A percentile compares a stretch with the other conserved stretches of the same genome.
Conservation (phyloP, 53 echinoderm and acorn worm genomes). For the Patiria pectinifera region DNA sequence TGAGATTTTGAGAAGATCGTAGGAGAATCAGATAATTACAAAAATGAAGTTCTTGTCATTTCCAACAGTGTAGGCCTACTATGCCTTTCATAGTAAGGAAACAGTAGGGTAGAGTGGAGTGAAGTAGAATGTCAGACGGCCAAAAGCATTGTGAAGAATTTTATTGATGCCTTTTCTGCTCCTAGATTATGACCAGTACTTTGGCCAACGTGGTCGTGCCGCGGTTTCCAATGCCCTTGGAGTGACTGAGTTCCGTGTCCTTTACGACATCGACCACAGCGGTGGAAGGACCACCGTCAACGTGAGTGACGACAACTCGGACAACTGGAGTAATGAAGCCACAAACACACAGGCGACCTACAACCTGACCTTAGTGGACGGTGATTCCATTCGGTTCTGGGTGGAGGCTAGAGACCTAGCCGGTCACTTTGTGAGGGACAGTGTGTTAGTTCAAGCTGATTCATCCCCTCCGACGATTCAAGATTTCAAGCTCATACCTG, state of each 20-base stretch:
- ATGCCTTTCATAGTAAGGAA: too few species aligned
- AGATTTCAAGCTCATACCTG: too few species aligned
- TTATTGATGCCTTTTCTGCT: neutral
- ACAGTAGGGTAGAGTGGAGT: too few species aligned
- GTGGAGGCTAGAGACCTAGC: constrained; percentile 31
- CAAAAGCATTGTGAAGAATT: too few species aligned
- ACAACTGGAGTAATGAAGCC: neutral
- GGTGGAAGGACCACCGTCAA: too few species aligned
- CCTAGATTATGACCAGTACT: constrained; percentile 51
- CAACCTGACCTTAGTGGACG: constrained; percentile 18
- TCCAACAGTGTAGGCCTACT: too few species aligned
- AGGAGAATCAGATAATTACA: too few species aligned
- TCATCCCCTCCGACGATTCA: constrained; percentile 21
- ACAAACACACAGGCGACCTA: constrained; percentile 14
- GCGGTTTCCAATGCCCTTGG: constrained; percentile 49
- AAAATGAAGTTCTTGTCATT: too few species aligned
- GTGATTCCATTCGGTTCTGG: constrained; percentile 54
- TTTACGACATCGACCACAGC: neutral
- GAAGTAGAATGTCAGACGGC: too few species aligned
- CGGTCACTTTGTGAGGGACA: neutral
- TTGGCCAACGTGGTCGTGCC: neutral
- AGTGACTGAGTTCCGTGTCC: constrained; percentile 30
- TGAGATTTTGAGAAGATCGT: too few species aligned
- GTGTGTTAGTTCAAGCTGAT: constrained; percentile 37
- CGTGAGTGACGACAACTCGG: too few species aligned